Percentiles rank a stretch among this genome's conserved stretches.
Evolutionary conservation across 2,888 invertebrate genomes (phyloP).

Genomic region (Leptopterna dolabrata): DNA sequence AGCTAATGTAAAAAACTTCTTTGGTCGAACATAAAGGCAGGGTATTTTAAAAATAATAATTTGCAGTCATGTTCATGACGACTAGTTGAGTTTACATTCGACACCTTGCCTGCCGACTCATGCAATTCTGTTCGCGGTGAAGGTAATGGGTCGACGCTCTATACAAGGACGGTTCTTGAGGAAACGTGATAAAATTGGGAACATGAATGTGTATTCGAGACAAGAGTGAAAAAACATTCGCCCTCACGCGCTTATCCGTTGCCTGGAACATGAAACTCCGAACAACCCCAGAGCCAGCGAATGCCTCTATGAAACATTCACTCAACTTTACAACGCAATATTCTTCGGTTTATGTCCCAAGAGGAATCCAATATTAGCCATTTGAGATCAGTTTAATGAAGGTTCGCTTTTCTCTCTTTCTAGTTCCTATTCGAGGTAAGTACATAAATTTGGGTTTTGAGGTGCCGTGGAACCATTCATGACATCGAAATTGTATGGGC

Average conservation of each 20-base stretch:
- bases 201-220: neutral
- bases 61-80: too few species aligned
- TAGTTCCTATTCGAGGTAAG: neutral
- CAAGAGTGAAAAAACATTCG: neutral
- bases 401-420: neutral
- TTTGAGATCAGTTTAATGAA: slow-evolving; percentile 17
- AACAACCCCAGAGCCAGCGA: neutral
- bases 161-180: neutral
- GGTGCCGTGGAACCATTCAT: neutral
- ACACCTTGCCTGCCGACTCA: too few species aligned
- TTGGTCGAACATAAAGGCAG: too few species aligned
- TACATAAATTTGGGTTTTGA: neutral
- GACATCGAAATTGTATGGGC: neutral
- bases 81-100: too few species aligned
- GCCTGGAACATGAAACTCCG: neutral
- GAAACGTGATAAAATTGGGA: neutral
- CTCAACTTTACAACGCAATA: slow-evolving; percentile 10
- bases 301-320: slow-evolving; percentile 14
- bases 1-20: too few species aligned
- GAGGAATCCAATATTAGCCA: slow-evolving; percentile 22
- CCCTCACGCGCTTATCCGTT: neutral
- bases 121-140: too few species aligned
- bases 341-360: neutral
- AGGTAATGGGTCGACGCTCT: too few species aligned
- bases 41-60: too few species aligned